A percentile compares a stretch with the other conserved stretches of the same genome.
These are phyloP conservation scores for Cylindroiulus punctatus DNA, from an alignment of 2,888 invertebrate genomes.

Conservation along the genomic window DNA sequence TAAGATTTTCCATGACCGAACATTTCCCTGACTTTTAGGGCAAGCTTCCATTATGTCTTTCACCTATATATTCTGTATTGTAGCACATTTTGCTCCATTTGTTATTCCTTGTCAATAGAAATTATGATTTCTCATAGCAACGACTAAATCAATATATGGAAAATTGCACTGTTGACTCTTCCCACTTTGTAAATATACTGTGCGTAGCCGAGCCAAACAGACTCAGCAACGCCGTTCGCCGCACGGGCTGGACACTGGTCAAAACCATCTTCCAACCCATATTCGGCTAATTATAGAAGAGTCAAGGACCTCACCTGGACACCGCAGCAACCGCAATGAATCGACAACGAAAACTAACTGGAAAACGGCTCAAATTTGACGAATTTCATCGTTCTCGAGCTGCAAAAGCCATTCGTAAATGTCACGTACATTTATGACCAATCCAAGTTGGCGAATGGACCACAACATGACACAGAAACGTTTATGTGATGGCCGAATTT, in stretches of 20 bases:
- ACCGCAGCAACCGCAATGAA: not conserved
- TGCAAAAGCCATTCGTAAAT: not conserved
- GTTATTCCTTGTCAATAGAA: slow-evolving; percentile 42
- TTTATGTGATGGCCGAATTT: not conserved
- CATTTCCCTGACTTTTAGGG: not conserved
- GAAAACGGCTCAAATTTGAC: not conserved
- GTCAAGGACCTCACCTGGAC: slow-evolving; percentile 5
- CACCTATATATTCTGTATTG: not conserved
- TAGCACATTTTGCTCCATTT: slow-evolving; percentile 15
- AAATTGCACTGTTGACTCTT: slow-evolving; percentile 34
- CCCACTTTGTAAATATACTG: not conserved
- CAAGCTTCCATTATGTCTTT: not conserved
- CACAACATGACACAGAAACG: not conserved
- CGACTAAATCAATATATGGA: slow-evolving; percentile 37
- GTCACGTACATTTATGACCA: not conserved
- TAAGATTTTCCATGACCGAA: not conserved
- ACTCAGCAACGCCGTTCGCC: not conserved
- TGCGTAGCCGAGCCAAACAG: not conserved
- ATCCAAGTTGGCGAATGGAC: not conserved
- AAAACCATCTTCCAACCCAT: not conserved
- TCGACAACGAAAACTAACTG: not conserved
- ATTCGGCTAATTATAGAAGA: not conserved
- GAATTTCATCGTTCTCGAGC: not conserved
- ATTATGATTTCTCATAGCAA: slow-evolving; percentile 42
- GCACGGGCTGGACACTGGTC: not conserved